Conservation (phyloP, 1,140 invertebrate genomes). For the Magallana angulata region DNA sequence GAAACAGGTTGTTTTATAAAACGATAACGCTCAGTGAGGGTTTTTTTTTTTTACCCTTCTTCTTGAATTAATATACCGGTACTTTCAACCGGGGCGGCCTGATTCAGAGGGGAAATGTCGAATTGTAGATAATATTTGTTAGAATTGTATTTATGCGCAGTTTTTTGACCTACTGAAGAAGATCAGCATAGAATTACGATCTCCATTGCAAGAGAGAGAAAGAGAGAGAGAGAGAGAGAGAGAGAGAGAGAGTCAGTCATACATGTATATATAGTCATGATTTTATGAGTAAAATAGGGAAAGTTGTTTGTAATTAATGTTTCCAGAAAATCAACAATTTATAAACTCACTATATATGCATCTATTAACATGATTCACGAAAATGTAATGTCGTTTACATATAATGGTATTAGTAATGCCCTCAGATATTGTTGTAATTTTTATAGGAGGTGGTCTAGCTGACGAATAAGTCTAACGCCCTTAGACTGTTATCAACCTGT, state of each 20-base stretch:
- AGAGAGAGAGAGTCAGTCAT: too few species aligned
- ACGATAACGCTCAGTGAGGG: background rate
- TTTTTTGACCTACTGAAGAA: background rate
- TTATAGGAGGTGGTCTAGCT: background rate
- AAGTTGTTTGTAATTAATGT: background rate
- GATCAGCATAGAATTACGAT: too few species aligned
- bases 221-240: conserved; percentile 1
- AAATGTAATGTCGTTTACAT: background rate
- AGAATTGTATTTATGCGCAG: too few species aligned
- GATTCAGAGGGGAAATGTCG: background rate
- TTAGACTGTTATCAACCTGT: background rate
- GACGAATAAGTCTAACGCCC: background rate
- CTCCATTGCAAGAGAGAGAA: background rate
- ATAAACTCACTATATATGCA: background rate
- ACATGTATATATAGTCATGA: background rate
- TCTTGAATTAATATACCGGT: background rate
- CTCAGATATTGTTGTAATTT: background rate
- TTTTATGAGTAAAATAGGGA: background rate
- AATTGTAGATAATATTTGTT: too few species aligned
- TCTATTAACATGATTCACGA: background rate
- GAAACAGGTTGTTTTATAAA: conserved; percentile 15
- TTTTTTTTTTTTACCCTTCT: background rate
- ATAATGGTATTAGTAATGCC: background rate
- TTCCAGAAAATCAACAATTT: background rate
- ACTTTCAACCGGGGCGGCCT: background rate